phyloP scores from a whole-genome alignment of 2,113 vertebrate species.

The Verasper variegatus region DNA sequence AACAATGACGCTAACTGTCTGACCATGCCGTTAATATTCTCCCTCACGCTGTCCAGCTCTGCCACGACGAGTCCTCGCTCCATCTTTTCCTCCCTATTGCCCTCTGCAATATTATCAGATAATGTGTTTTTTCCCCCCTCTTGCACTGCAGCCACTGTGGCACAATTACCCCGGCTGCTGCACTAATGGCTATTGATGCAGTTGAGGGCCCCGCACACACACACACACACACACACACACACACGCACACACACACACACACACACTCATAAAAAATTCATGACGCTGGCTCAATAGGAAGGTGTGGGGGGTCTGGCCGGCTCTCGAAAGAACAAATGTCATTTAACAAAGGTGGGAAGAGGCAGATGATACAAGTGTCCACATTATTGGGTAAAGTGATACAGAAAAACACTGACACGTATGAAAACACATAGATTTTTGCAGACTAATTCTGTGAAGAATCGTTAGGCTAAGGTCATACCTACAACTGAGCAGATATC shows the following conservation, averaged over 20 bases:
- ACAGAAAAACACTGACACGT: not conserved
- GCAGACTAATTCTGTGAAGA: not conserved
- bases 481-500: not conserved
- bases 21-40: conserved; percentile 44
- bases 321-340: conserved; percentile 70
- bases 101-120: conserved; percentile 79
- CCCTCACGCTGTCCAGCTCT: conserved; percentile 42
- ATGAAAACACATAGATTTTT: not conserved
- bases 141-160: conserved; percentile 75
- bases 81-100: conserved; percentile 64
- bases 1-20: conserved; percentile 48
- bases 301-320: conserved; percentile 64
- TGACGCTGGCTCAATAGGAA: conserved; percentile 72
- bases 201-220: conserved; percentile 42
- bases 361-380: conserved; percentile 36
- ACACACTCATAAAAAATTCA: conserved; percentile 78
- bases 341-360: conserved; percentile 58
- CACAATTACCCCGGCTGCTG: conserved; percentile 78
- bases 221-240: conserved; percentile 39
- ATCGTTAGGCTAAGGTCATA: not conserved
- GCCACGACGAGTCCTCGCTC: conserved; percentile 45
- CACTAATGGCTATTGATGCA: conserved; percentile 83
- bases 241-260: conserved; percentile 54
- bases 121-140: conserved; percentile 54
- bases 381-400: not conserved